Evolutionary conservation across 2,797 vertebrate genomes (phyloP).

Genomic region (Melanotaenia trifasciata): DNA sequence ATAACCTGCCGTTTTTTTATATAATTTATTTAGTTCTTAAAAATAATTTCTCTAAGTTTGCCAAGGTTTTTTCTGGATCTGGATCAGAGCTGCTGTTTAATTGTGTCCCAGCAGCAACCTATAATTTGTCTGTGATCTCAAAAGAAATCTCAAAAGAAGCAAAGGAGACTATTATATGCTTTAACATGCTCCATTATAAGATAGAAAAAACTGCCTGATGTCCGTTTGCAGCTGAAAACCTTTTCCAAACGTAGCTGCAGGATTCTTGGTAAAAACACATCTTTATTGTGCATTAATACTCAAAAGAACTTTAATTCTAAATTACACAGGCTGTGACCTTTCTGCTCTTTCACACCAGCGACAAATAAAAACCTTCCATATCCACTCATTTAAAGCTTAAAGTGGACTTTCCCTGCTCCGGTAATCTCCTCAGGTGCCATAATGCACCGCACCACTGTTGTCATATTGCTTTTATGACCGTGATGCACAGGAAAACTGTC

Average conservation of each 20-base stretch:
- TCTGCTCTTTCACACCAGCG: constrained; percentile 17
- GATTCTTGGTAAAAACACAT: constrained; percentile 11
- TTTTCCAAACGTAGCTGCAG: not conserved
- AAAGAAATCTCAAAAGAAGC: constrained; percentile 9
- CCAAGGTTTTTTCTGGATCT: not conserved
- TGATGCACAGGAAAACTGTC: constrained; percentile 22
- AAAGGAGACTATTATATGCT: not conserved
- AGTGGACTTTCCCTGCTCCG: not conserved
- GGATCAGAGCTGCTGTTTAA: constrained; percentile 23
- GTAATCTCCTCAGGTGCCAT: not conserved
- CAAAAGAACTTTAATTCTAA: not conserved
- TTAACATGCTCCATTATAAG: not conserved
- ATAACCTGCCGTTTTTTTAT: not conserved
- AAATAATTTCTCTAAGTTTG: not conserved
- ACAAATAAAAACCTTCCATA: constrained; percentile 20
- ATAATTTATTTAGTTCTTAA: not conserved
- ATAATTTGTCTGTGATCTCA: constrained; percentile 16
- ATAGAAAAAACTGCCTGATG: not conserved
- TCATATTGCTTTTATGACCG: constrained; percentile 38
- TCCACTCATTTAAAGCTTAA: constrained; percentile 18
- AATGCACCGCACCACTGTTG: constrained; percentile 27
- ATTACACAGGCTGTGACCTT: not conserved
- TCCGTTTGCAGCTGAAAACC: not conserved
- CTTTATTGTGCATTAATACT: not conserved
- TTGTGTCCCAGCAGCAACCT: constrained; percentile 4